Percentiles rank a stretch among this genome's conserved stretches.
These are phyloP conservation scores for Lichenostomus cassidix DNA, from an alignment of 2,113 vertebrate species.

Conservation along the genomic window DNA sequence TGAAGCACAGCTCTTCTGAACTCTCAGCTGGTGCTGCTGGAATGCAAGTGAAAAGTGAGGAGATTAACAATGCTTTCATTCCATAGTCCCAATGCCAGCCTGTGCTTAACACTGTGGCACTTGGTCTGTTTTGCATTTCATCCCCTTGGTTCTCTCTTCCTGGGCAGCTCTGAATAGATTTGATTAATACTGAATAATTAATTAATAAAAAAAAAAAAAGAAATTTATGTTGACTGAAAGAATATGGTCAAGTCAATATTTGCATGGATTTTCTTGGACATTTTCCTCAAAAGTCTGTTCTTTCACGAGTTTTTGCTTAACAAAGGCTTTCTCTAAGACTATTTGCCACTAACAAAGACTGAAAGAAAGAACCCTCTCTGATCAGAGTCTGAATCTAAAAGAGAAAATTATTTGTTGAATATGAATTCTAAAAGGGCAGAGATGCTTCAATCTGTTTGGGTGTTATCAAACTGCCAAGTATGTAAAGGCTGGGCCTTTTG, in stretches of 20 bases:
- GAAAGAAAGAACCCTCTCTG: neutral
- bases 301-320: neutral
- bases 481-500: neutral
- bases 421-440: neutral
- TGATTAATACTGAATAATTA: neutral
- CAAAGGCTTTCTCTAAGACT: neutral
- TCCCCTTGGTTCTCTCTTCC: neutral
- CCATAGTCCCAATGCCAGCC: neutral
- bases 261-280: neutral
- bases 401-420: neutral
- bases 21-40: too few species aligned
- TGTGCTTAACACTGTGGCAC: neutral
- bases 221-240: neutral
- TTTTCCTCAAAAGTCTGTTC: neutral
- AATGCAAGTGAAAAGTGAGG: too few species aligned
- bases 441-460: neutral
- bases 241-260: neutral
- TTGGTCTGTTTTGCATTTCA: neutral
- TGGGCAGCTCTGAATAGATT: neutral
- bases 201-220: neutral
- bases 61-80: neutral
- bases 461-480: neutral
- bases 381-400: neutral
- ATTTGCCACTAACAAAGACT: neutral
- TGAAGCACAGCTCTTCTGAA: neutral